phyloP scores from a whole-genome alignment of 2,113 vertebrate species.

The Herpetotheres cachinnans region DNA sequence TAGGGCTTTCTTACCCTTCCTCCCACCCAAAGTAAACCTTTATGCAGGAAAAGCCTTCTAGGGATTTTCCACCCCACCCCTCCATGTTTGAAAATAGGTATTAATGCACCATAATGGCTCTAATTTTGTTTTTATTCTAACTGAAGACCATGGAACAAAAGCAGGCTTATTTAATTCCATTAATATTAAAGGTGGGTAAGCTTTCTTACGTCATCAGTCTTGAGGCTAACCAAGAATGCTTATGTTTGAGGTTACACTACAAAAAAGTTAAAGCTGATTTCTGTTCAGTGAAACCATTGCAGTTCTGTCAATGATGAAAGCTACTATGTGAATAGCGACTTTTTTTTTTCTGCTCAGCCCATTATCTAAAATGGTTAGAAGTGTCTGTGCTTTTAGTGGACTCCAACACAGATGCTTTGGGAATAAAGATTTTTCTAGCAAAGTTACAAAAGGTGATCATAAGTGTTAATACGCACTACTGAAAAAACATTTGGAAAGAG shows the following conservation, averaged over 20 bases:
- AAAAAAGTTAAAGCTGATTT: background rate
- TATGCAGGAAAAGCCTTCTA: background rate
- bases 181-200: background rate
- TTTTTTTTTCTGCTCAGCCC: background rate
- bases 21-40: background rate
- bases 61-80: background rate
- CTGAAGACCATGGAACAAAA: background rate
- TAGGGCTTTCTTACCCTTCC: background rate
- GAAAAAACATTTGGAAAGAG: background rate
- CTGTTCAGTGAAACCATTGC: background rate
- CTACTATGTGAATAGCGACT: background rate
- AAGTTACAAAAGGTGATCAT: background rate
- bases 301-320: background rate
- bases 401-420: background rate
- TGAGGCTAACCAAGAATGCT: background rate
- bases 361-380: background rate
- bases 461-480: background rate
- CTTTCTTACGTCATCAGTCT: background rate
- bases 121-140: background rate
- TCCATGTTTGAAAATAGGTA: background rate
- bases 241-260: background rate
- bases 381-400: background rate
- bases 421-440: background rate
- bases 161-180: background rate
- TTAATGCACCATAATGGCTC: background rate